Percentiles rank a stretch among this genome's conserved stretches.
These are phyloP conservation scores for Hycleus phaleratus DNA, from an alignment of 1,140 invertebrate genomes.

Conservation along the genomic window DNA sequence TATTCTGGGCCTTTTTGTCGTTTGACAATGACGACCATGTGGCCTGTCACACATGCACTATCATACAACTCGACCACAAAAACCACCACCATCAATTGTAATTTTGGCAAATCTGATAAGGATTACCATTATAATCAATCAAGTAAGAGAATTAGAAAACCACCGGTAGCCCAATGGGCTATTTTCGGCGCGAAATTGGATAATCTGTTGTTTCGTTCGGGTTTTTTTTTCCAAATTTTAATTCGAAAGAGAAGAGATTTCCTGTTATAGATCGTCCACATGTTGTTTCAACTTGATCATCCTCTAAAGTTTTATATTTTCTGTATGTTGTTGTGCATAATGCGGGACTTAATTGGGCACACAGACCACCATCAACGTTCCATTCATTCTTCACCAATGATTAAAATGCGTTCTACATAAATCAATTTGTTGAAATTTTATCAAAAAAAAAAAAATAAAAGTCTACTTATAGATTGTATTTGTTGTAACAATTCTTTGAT, in stretches of 20 bases:
- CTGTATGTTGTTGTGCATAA: conserved; percentile 15
- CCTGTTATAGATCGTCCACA: conserved; percentile 15
- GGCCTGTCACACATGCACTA: too few species aligned
- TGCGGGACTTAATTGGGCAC: conserved; percentile 27
- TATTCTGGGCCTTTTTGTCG: conserved; percentile 21
- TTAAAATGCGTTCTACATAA: conserved; percentile 20
- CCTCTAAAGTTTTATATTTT: conserved; percentile 18
- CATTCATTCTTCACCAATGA: conserved; percentile 9
- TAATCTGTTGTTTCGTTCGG: too few species aligned
- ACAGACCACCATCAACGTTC: conserved; percentile 23
- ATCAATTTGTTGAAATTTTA: conserved; percentile 2
- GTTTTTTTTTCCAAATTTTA: too few species aligned
- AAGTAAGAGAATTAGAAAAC: too few species aligned
- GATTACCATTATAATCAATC: too few species aligned
- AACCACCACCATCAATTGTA: too few species aligned
- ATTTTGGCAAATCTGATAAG: too few species aligned
- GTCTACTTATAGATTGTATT: neutral
- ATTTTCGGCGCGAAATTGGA: neutral
- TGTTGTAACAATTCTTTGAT: too few species aligned
- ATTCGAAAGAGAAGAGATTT: conserved; percentile 2
- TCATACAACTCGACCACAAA: too few species aligned
- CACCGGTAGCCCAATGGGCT: neutral
- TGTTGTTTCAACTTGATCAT: conserved; percentile 1
- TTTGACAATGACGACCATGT: neutral
- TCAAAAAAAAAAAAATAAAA: neutral